Evolutionary conservation across 2,888 invertebrate species (phyloP).

Genomic region (Microlaimidae sp.): DNA sequence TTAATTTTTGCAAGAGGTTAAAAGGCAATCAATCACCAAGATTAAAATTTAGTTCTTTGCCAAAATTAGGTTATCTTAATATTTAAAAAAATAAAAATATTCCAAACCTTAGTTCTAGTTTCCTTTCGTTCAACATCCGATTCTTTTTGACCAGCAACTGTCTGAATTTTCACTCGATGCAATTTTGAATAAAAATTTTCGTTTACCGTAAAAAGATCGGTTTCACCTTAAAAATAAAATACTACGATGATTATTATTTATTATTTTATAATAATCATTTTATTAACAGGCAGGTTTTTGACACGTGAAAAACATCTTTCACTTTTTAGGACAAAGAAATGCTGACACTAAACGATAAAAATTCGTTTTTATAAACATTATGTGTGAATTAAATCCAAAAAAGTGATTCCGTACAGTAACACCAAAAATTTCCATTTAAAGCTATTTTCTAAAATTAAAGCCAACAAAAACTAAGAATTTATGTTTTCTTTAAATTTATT

Average conservation of each 20-base stretch:
- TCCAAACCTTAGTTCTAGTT: constrained; percentile 64
- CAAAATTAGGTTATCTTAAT: background rate
- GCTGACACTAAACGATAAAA: no score
- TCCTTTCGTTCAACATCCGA: constrained; percentile 97
- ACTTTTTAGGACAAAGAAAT: no score
- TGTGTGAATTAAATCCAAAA: no score
- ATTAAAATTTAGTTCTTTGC: background rate
- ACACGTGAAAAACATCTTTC: no score
- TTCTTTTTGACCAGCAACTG: constrained; percentile 62
- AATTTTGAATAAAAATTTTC: constrained; percentile 94
- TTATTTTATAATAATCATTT: no score
- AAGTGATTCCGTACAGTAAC: no score
- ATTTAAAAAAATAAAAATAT: background rate
- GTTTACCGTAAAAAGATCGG: constrained; percentile 63
- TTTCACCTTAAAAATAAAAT: constrained; percentile 3
- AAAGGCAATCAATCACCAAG: background rate
- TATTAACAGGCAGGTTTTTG: no score
- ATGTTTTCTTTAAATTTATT: constrained; percentile 6
- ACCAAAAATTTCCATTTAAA: no score
- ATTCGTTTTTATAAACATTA: no score
- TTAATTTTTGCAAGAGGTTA: no score
- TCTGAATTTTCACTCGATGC: constrained; percentile 54
- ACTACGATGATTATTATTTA: constrained; percentile 9
- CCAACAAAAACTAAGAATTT: no score
- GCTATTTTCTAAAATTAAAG: no score